Conservation (phyloP, 1,140 invertebrate genomes). For the Melipona quadrifasciata region DNA sequence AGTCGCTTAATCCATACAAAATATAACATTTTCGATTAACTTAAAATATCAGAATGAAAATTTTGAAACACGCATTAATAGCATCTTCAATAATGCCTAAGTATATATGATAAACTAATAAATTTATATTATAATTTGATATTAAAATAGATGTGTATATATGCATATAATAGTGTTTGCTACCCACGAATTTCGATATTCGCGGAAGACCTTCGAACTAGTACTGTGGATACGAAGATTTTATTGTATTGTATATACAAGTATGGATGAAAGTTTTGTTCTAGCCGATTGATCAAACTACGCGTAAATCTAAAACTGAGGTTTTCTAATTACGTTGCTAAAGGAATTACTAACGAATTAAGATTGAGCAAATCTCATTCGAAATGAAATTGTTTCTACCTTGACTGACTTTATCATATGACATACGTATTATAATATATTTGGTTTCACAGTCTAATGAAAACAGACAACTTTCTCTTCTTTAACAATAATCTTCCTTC, state of each 20-base stretch:
- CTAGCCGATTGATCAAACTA: neutral
- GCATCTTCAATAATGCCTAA: too few relatives aligned
- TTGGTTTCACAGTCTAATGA: conserved; percentile 70
- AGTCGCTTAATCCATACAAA: too few relatives aligned
- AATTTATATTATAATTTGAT: too few relatives aligned
- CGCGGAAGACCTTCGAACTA: too few relatives aligned
- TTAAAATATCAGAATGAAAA: too few relatives aligned
- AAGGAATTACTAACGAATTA: conserved; percentile 15
- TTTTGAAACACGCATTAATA: too few relatives aligned
- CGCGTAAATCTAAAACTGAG: conserved; percentile 4
- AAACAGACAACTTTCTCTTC: conserved; percentile 38
- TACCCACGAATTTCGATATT: too few relatives aligned
- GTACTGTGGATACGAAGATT: too few relatives aligned
- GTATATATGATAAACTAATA: too few relatives aligned
- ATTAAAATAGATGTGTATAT: too few relatives aligned
- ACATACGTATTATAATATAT: conserved; percentile 66
- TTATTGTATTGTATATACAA: neutral
- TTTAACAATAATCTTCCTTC: neutral
- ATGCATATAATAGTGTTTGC: too few relatives aligned
- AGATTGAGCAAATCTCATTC: conserved; percentile 55
- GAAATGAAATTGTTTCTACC: conserved; percentile 3
- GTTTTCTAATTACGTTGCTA: neutral
- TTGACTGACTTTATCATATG: neutral
- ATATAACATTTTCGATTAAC: too few relatives aligned
- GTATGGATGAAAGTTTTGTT: neutral